Percentiles rank a stretch among this genome's conserved stretches.
phyloP scores from a whole-genome alignment of 2,113 vertebrate genomes.

The Apeltes quadracus region DNA sequence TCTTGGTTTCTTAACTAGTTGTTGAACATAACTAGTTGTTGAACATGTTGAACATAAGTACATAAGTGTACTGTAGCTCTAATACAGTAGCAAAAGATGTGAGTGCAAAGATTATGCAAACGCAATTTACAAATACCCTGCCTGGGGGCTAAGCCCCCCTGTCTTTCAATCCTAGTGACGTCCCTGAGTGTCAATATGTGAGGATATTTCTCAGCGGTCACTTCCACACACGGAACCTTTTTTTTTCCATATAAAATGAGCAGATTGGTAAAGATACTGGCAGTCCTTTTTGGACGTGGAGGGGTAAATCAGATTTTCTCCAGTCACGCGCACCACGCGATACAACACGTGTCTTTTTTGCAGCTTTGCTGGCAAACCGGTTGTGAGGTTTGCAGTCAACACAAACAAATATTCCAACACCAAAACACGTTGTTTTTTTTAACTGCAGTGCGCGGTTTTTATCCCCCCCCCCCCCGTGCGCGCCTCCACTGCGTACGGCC shows the following conservation, averaged over 20 bases:
- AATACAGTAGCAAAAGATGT: too few species aligned
- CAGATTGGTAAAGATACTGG: not conserved
- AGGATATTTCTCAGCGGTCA: too few species aligned
- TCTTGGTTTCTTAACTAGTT: too few species aligned
- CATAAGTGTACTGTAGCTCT: too few species aligned
- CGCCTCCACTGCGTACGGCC: not conserved
- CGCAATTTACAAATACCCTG: too few species aligned
- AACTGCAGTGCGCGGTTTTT: constrained; percentile 20
- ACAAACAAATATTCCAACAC: not conserved
- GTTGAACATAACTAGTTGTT: too few species aligned
- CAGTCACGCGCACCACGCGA: not conserved
- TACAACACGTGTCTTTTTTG: not conserved
- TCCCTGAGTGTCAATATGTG: too few species aligned
- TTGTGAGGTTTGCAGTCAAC: not conserved
- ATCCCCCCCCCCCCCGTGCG: constrained; percentile 38
- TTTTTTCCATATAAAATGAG: not conserved
- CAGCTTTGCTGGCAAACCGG: not conserved
- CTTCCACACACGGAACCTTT: not conserved
- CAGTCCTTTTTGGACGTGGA: not conserved
- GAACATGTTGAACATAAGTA: too few species aligned
- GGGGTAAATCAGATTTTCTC: too few species aligned
- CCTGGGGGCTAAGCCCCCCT: too few species aligned
- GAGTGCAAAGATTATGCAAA: too few species aligned
- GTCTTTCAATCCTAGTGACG: too few species aligned
- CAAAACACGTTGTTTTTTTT: not conserved